Percentiles rank a stretch among this genome's conserved stretches.
Conservation (phyloP, 1,140 invertebrate species). For the Rhyacophila brunnea region DNA sequence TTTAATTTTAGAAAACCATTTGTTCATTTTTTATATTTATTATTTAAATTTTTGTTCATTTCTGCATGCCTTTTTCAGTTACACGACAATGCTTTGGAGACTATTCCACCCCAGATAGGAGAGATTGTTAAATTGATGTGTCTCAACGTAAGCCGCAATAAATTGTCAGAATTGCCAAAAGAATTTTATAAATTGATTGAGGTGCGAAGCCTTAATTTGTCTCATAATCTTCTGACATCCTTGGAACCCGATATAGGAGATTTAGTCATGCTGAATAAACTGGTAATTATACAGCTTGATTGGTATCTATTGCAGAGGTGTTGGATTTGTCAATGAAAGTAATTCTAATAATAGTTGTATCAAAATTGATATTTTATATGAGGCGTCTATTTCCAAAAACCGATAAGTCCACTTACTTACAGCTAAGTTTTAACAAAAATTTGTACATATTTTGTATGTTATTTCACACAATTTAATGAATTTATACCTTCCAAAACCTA, state of each 20-base stretch:
- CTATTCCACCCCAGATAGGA: conserved; percentile 74
- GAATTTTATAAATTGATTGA: conserved; percentile 68
- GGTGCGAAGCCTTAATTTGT: conserved; percentile 66
- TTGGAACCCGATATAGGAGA: conserved; percentile 65
- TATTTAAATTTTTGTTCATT: not conserved
- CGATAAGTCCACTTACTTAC: no score
- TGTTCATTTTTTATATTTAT: not conserved
- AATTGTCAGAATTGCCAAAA: conserved; percentile 61
- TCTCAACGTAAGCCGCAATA: conserved; percentile 79
- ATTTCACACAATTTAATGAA: no score
- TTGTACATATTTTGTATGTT: no score
- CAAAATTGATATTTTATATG: no score
- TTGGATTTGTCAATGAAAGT: not conserved
- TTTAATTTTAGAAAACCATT: not conserved
- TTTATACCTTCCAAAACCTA: no score
- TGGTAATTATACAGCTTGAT: conserved; percentile 50
- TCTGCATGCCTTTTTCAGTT: conserved; percentile 53
- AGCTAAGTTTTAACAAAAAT: no score
- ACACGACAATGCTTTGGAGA: conserved; percentile 74
- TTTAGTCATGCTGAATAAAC: conserved; percentile 68
- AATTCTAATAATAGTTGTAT: not conserved
- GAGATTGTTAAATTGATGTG: conserved; percentile 70
- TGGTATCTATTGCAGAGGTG: not conserved
- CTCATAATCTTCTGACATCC: conserved; percentile 64
- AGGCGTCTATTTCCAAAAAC: no score